phyloP scores from a whole-genome alignment of 2,113 vertebrate species.

The Oryzias celebensis region DNA sequence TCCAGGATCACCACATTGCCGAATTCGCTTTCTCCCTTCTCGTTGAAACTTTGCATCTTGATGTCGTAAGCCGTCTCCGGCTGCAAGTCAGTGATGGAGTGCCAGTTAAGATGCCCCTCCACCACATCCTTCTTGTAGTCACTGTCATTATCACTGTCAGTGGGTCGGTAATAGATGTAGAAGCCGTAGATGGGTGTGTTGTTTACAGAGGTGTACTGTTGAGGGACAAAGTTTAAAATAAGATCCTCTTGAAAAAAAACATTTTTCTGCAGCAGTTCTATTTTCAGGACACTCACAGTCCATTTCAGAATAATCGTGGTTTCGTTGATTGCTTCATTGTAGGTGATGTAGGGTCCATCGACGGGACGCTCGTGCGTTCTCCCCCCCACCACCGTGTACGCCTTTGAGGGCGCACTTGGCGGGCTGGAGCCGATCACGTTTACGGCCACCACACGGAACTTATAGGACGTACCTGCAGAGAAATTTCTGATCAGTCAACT shows the following conservation, averaged over 20 bases:
- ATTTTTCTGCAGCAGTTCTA: not conserved
- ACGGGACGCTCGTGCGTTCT: slow-evolving; percentile 87
- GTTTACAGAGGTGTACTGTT: slow-evolving; percentile 90
- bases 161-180: slow-evolving; percentile 97
- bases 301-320: slow-evolving; percentile 97
- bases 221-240: not conserved
- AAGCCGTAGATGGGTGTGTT: slow-evolving; percentile 99
- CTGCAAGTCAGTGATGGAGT: slow-evolving; percentile 93
- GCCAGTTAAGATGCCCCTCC: slow-evolving; percentile 94
- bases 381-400: slow-evolving; percentile 87
- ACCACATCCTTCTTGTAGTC: slow-evolving; percentile 98
- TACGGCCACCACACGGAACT: slow-evolving; percentile 92
- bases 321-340: slow-evolving; percentile 94
- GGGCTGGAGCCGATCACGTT: slow-evolving; percentile 94
- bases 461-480: slow-evolving; percentile 87
- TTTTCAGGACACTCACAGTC: slow-evolving; percentile 80
- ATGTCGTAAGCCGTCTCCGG: slow-evolving; percentile 97
- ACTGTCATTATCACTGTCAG: slow-evolving; percentile 97
- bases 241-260: not conserved
- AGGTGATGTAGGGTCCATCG: slow-evolving; percentile 95
- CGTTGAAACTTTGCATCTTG: slow-evolving; percentile 98
- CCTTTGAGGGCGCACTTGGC: slow-evolving; percentile 89
- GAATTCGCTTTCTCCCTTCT: slow-evolving; percentile 95
- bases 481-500: slow-evolving; percentile 1
- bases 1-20: slow-evolving; percentile 98